Base-by-base conservation (phyloP, 2,113 vertebrate genomes). In the Toxotes jaculatrix region DNA sequence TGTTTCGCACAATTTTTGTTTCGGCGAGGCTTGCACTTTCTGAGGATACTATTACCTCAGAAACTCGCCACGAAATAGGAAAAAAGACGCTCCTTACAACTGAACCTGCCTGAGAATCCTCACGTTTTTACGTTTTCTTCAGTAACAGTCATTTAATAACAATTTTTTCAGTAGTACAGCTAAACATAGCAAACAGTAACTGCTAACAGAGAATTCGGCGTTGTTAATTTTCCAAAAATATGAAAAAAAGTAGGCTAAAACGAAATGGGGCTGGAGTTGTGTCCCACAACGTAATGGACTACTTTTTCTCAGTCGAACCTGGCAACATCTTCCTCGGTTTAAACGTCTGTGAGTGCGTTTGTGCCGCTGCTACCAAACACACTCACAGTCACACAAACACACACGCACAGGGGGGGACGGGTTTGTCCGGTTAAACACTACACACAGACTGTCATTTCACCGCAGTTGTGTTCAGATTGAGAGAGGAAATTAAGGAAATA, bases 351-450 rank as follows among this genome's bases (percentile, higher is more conserved):
- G 70, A 23, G 42, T 7, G 70, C 47, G 51, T 63, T 27, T 43
- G 59, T 14, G 68, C 68, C 23, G 60, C 61, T 31, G 3, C 7
- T 32, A 13, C 32, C 8, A 19, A 55, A 17, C 43, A 38, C 65
- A 31, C 40, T 4, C 42, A 17, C 59, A 31, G 34, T 4, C 14
- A 17, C 61, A 61, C 66, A 31, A 43, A 2, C 75, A 16, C 75
- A 42, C 17, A 16, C 67, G 47, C 1, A 27, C 27, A 27, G 27
- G 27, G 27, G 8, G 67, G 83, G 83, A 90, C 90, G 77, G 87
- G 87, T 90, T 82, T 74, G 84, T 83, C 85, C 83, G 62, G 65
- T 80, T 82, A 40, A 61, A 75, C 91, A 45, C 84, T 62, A 42
- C 79, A 38, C 42, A 36, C 79, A 40, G 47, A 40, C 84, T 69